A percentile compares a stretch with the other conserved stretches of the same genome.
Evolutionary conservation across 2,797 vertebrate genomes (phyloP).

Genomic region (Zenarchopterus dispar): DNA sequence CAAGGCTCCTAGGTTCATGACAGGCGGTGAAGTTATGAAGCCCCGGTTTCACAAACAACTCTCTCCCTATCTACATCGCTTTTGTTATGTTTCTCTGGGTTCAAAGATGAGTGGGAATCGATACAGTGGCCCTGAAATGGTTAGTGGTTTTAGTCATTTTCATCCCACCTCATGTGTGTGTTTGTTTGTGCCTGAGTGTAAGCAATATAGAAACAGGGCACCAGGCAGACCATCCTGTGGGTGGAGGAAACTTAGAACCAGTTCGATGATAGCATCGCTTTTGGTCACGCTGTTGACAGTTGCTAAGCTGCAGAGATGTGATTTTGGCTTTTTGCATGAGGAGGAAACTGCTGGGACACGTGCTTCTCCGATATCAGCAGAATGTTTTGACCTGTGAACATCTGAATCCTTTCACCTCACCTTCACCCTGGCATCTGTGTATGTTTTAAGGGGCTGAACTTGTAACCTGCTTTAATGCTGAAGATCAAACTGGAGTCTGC

Average conservation of each 20-base stretch:
- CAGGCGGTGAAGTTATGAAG: constrained; percentile 4
- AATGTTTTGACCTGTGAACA: constrained; percentile 22
- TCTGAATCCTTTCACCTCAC: constrained; percentile 45
- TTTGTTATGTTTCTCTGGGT: neutral
- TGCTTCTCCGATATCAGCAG: constrained; percentile 41
- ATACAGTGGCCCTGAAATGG: constrained; percentile 67
- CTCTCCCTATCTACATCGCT: constrained; percentile 3
- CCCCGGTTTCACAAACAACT: constrained; percentile 7
- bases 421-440: constrained; percentile 38
- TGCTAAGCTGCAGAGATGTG: constrained; percentile 59
- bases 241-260: constrained; percentile 68
- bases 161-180: constrained; percentile 61
- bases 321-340: constrained; percentile 63
- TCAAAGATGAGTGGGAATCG: constrained; percentile 43
- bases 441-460: constrained; percentile 44
- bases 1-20: neutral
- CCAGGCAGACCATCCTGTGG: constrained; percentile 64
- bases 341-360: constrained; percentile 47
- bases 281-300: constrained; percentile 69
- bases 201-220: constrained; percentile 60
- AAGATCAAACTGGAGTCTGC: constrained; percentile 29
- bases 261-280: constrained; percentile 62
- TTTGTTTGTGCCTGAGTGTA: constrained; percentile 63
- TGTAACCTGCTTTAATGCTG: constrained; percentile 25
- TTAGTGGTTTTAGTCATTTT: constrained; percentile 66